Percentiles rank a stretch among this genome's conserved stretches.
These are phyloP conservation scores for Drosophila pegasa DNA, from an alignment of 2,888 invertebrate genomes.

Conservation along the genomic window DNA sequence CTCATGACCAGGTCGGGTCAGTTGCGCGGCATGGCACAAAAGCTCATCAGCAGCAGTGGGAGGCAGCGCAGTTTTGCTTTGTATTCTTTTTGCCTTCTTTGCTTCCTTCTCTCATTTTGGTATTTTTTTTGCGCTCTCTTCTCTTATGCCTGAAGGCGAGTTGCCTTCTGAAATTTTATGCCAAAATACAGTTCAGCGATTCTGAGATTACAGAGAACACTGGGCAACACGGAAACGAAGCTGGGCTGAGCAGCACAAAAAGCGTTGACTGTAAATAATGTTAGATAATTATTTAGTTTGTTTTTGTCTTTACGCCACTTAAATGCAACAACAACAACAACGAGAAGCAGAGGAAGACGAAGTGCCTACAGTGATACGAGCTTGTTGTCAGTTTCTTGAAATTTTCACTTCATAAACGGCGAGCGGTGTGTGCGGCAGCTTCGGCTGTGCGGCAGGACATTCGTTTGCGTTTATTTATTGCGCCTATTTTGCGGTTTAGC, in stretches of 20 bases:
- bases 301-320: slow-evolving; percentile 52
- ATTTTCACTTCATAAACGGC: slow-evolving; percentile 71
- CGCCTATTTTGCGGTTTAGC: slow-evolving; percentile 77
- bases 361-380: slow-evolving; percentile 16
- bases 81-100: not conserved
- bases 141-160: slow-evolving; percentile 20
- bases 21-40: slow-evolving; percentile 15
- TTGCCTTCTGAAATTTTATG: slow-evolving; percentile 67
- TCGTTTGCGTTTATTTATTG: slow-evolving; percentile 68
- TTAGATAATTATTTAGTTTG: slow-evolving; percentile 77
- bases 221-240: not conserved
- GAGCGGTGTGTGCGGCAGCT: slow-evolving; percentile 7
- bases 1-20: slow-evolving; percentile 43
- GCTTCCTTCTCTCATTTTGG: slow-evolving; percentile 19
- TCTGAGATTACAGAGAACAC: slow-evolving; percentile 58
- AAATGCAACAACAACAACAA: slow-evolving; percentile 39
- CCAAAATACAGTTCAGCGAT: slow-evolving; percentile 75
- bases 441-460: slow-evolving; percentile 33
- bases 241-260: slow-evolving; percentile 19
- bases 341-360: slow-evolving; percentile 8
- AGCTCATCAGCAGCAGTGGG: slow-evolving; percentile 34
- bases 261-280: slow-evolving; percentile 77
- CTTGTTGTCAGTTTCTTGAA: slow-evolving; percentile 48
- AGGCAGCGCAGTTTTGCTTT: slow-evolving; percentile 8
- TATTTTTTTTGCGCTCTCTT: slow-evolving; percentile 14